Evolutionary conservation across 2,888 invertebrate genomes (phyloP).

Genomic region (Melanchra persicariae): DNA sequence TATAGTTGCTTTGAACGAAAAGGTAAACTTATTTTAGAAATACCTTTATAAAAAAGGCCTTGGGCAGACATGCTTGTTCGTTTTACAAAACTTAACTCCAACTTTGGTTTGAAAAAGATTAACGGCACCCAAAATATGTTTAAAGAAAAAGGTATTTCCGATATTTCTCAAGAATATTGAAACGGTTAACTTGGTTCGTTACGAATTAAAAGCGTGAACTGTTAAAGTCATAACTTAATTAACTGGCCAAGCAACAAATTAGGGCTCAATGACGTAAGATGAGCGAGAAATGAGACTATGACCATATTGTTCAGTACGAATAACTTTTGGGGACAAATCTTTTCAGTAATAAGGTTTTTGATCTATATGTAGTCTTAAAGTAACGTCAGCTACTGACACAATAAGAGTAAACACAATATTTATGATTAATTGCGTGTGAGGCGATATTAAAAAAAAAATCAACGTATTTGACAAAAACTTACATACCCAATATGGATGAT

Average conservation of each 20-base stretch:
- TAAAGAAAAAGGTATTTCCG: neutral
- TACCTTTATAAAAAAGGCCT: neutral
- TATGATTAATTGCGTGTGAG: too few species aligned
- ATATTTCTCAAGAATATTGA: slow-evolving; percentile 30
- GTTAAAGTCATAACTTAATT: slow-evolving; percentile 26
- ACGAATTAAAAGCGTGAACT: slow-evolving; percentile 25
- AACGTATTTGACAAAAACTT: too few species aligned
- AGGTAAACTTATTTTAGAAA: neutral
- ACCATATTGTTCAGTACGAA: slow-evolving; percentile 4
- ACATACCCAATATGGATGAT: too few species aligned
- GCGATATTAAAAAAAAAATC: too few species aligned
- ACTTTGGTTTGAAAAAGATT: neutral
- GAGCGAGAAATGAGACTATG: slow-evolving; percentile 6
- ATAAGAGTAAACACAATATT: too few species aligned
- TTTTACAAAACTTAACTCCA: neutral
- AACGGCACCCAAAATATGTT: neutral
- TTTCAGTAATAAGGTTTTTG: too few species aligned
- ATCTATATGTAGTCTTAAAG: too few species aligned
- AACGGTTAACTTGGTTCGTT: neutral
- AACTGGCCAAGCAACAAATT: slow-evolving; percentile 33
- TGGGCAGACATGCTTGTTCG: neutral
- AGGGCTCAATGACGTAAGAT: slow-evolving; percentile 15
- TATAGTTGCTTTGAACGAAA: neutral
- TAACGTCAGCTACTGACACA: too few species aligned
- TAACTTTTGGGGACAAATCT: slow-evolving; percentile 1